Percentiles rank a stretch among this genome's conserved stretches.
Evolutionary conservation across 1,140 invertebrate genomes (phyloP).

Genomic region (Dendrolimus punctatus): DNA sequence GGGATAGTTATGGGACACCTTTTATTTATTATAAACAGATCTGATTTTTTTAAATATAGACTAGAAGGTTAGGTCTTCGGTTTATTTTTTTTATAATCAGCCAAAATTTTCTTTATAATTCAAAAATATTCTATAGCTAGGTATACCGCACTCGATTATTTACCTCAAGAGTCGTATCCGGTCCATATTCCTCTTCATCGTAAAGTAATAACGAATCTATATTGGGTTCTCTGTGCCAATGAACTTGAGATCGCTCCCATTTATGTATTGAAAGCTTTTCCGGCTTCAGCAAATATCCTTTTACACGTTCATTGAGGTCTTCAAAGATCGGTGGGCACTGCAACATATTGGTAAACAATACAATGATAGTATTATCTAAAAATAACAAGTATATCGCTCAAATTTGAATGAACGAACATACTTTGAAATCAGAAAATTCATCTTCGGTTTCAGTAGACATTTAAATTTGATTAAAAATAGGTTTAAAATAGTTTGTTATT

Average conservation of each 20-base stretch:
- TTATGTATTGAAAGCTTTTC: conserved; percentile 58
- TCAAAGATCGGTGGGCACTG: conserved; percentile 60
- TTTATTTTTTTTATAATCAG: no score
- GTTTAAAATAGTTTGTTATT: neutral
- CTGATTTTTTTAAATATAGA: no score
- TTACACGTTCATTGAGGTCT: conserved; percentile 51
- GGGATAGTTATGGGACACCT: no score
- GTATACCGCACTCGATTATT: conserved; percentile 1
- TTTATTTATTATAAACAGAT: no score
- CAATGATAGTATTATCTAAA: neutral
- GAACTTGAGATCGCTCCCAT: conserved; percentile 55
- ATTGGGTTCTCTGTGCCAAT: conserved; percentile 55
- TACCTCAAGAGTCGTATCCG: conserved; percentile 54
- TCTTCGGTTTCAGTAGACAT: conserved; percentile 28
- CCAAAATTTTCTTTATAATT: no score
- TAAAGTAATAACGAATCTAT: conserved; percentile 48
- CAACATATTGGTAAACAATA: conserved; percentile 24
- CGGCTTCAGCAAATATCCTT: conserved; percentile 56
- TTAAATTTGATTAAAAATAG: conserved; percentile 6
- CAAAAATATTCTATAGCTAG: no score
- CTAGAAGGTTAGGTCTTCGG: no score
- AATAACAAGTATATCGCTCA: neutral
- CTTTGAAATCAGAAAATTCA: conserved; percentile 32
- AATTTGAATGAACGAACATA: conserved; percentile 2
- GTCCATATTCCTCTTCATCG: conserved; percentile 43